A percentile compares a stretch with the other conserved stretches of the same genome.
These are phyloP conservation scores for Apteryx mantelli DNA, from an alignment of 2,113 vertebrate species.

Conservation along the genomic window DNA sequence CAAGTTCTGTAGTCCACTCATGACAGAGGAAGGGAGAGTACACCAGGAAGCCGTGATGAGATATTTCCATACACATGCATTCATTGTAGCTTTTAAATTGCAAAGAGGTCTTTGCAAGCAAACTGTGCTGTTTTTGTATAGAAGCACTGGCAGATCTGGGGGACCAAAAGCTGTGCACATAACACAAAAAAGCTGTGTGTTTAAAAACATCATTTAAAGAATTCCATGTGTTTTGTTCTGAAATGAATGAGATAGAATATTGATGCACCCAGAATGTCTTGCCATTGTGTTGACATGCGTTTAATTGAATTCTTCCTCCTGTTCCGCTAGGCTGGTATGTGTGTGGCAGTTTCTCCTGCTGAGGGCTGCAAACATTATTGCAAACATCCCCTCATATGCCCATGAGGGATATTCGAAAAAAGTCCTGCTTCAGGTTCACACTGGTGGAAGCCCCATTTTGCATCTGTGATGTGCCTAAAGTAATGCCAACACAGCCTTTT, in stretches of 20 bases:
- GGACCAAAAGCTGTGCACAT: background rate
- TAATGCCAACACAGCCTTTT: background rate
- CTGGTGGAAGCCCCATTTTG: background rate
- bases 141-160: background rate
- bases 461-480: background rate
- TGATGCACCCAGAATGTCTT: fast-evolving
- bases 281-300: background rate
- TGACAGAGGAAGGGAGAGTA: background rate
- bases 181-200: background rate
- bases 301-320: background rate
- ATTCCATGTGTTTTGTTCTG: background rate
- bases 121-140: background rate
- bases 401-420: background rate
- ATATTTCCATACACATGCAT: background rate
- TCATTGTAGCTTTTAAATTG: background rate
- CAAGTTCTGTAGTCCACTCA: background rate
- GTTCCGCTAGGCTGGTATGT: background rate
- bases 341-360: background rate
- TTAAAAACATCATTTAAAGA: background rate
- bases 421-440: background rate
- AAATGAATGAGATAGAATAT: background rate
- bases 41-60: background rate
- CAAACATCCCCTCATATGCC: background rate
- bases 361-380: background rate
- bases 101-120: background rate